phyloP scores from a whole-genome alignment of 2,113 vertebrate genomes.

The Callionymus lyra region DNA sequence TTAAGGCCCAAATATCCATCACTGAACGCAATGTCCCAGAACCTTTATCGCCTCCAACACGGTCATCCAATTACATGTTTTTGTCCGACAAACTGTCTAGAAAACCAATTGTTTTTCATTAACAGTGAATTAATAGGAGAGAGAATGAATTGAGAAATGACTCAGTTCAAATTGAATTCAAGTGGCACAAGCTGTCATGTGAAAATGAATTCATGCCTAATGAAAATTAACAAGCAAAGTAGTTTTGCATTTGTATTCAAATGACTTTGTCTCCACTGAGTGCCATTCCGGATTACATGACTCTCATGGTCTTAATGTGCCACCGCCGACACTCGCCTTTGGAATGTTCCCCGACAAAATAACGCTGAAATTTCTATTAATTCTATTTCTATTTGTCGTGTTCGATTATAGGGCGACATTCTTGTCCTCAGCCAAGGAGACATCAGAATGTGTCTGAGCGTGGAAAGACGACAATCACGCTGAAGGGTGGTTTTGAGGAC shows the following conservation, averaged over 20 bases:
- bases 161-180: constrained; percentile 26
- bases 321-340: constrained; percentile 9
- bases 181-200: constrained; percentile 42
- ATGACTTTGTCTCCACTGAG: constrained; percentile 14
- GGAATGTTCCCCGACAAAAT: constrained; percentile 8
- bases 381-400: background rate
- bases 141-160: constrained; percentile 24
- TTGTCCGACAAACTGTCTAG: background rate
- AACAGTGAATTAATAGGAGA: constrained; percentile 21
- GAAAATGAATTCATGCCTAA: constrained; percentile 4
- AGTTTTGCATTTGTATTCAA: constrained; percentile 13
- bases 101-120: constrained; percentile 6
- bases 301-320: constrained; percentile 21
- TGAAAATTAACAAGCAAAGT: constrained; percentile 22
- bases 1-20: background rate
- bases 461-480: too few species aligned
- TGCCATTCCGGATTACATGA: constrained; percentile 9
- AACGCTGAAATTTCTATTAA: constrained; percentile 3
- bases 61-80: constrained; percentile 6
- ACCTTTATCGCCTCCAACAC: background rate
- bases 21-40: background rate
- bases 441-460: too few species aligned
- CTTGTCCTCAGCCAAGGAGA: too few species aligned
- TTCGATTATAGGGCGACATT: background rate
- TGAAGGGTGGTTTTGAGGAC: constrained; percentile 8